phyloP scores from a whole-genome alignment of 2,113 vertebrate species.

The Hirundichthys speculiger region DNA sequence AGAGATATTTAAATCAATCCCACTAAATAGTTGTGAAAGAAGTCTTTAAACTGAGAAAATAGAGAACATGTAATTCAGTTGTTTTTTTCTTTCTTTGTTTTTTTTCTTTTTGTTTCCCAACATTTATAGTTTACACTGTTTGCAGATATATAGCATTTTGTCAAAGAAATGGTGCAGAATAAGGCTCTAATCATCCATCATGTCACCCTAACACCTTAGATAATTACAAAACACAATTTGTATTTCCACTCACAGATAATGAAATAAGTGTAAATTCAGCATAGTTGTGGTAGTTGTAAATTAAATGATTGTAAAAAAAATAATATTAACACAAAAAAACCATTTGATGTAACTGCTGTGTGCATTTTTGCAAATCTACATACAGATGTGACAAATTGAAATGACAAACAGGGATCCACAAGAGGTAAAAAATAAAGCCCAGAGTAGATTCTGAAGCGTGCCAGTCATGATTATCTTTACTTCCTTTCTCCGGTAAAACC shows the following conservation, averaged over 20 bases:
- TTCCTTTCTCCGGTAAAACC: not conserved
- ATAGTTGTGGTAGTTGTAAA: not conserved
- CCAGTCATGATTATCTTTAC: not conserved
- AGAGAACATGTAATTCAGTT: no score
- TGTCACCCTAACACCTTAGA: not conserved
- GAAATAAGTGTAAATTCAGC: not conserved
- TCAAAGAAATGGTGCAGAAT: no score
- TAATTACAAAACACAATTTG: not conserved
- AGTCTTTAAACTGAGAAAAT: no score
- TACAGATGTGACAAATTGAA: not conserved
- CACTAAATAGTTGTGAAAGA: no score
- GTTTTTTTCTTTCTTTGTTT: no score
- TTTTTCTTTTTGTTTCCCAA: no score
- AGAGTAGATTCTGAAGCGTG: not conserved
- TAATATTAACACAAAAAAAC: not conserved
- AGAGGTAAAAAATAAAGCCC: not conserved
- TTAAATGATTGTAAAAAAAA: slow-evolving; percentile 12
- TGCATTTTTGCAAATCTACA: no score
- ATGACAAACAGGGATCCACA: not conserved
- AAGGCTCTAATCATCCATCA: no score
- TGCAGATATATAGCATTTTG: no score
- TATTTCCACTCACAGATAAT: not conserved
- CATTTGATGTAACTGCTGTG: no score
- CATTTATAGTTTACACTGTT: no score
- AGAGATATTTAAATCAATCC: no score